phyloP scores from a whole-genome alignment of 1,140 invertebrate genomes.

The Atta texana region DNA sequence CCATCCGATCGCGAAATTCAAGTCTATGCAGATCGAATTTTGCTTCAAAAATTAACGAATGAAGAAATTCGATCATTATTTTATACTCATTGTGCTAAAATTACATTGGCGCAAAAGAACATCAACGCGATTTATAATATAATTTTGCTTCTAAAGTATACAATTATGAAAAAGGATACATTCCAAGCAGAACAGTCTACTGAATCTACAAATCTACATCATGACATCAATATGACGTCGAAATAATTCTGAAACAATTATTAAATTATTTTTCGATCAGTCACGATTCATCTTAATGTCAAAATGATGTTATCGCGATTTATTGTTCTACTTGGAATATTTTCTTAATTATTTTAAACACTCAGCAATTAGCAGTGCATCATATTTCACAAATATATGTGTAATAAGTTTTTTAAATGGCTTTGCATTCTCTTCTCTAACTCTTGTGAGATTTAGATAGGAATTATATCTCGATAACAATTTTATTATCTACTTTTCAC shows the following conservation, averaged over 20 bases:
- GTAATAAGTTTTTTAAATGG: no score
- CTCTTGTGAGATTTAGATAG: neutral
- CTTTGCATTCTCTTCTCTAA: neutral
- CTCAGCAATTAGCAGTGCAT: neutral
- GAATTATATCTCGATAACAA: neutral
- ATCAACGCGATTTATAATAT: neutral
- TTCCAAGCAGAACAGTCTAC: no score
- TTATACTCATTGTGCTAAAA: neutral
- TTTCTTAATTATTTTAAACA: neutral
- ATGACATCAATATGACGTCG: no score
- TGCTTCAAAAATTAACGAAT: neutral
- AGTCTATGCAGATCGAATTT: conserved; percentile 14
- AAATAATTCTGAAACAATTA: no score
- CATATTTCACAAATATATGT: neutral
- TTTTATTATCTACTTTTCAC: neutral
- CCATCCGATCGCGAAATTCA: conserved; percentile 61
- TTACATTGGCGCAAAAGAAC: neutral
- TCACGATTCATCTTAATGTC: no score
- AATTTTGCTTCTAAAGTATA: neutral
- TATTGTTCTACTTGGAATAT: neutral
- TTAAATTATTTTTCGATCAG: no score
- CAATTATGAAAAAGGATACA: neutral
- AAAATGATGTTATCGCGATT: no score
- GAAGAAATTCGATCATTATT: neutral
- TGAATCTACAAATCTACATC: no score